A percentile compares a stretch with the other conserved stretches of the same genome.
These are phyloP conservation scores for Lapara coniferarum DNA, from an alignment of 2,888 invertebrate genomes.

Conservation along the genomic window DNA sequence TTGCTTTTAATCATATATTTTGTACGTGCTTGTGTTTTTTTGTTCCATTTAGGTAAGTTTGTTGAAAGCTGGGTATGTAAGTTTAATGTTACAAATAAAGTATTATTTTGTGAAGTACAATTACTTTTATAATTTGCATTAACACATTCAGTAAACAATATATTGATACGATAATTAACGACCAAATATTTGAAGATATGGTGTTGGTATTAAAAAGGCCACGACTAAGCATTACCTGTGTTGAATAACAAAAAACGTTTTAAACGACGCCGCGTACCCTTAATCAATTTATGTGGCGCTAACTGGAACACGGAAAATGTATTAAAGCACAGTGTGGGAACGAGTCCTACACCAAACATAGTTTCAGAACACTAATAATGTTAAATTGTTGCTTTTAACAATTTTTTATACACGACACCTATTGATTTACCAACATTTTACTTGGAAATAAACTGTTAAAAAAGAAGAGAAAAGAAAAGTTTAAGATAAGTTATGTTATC, in stretches of 20 bases:
- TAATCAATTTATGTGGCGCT: conserved; percentile 84
- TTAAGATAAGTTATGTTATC: no score
- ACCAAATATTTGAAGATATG: conserved; percentile 33
- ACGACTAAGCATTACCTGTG: conserved; percentile 64
- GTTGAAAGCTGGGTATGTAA: no score
- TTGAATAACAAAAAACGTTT: conserved; percentile 70
- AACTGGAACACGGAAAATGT: conserved; percentile 83
- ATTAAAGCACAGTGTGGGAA: conserved; percentile 80
- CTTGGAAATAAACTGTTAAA: background rate
- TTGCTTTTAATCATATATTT: background rate
- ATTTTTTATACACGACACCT: conserved; percentile 35
- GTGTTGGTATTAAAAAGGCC: conserved; percentile 49
- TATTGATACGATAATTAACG: conserved; percentile 33
- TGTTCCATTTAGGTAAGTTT: background rate
- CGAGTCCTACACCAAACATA: conserved; percentile 65
- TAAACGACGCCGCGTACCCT: conserved; percentile 75
- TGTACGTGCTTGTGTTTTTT: background rate
- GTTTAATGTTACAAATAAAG: no score
- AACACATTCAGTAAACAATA: conserved; percentile 1
- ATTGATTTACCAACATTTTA: conserved; percentile 32
- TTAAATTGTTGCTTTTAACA: conserved; percentile 44
- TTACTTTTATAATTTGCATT: no score
- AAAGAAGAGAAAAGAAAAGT: no score
- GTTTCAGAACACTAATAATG: conserved; percentile 55
- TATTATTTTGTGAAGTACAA: no score